These are phyloP conservation scores for Nyctibius grandis DNA, from an alignment of 2,797 vertebrate species.

Conservation along the genomic window DNA sequence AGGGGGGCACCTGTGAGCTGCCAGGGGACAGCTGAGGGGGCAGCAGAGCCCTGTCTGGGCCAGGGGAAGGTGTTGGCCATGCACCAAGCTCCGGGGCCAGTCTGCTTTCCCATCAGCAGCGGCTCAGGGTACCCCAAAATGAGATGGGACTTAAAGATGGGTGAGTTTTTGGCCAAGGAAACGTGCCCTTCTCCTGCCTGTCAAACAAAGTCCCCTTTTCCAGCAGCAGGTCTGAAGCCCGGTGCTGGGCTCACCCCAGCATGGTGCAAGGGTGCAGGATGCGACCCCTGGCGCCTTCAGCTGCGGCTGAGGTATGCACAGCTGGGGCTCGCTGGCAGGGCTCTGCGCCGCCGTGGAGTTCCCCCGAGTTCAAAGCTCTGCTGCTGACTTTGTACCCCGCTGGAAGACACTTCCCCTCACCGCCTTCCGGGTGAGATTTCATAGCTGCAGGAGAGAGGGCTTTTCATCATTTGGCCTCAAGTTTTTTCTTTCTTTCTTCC, in stretches of 20 bases:
- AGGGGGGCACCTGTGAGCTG: fast-evolving
- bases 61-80: background rate
- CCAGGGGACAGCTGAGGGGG: background rate
- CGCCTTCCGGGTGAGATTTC: constrained; percentile 48
- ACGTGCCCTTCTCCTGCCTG: fast-evolving
- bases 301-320: constrained; percentile 50
- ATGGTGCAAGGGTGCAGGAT: background rate
- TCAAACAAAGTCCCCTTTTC: background rate
- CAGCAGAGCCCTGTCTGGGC: background rate
- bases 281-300: background rate
- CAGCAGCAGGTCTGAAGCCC: fast-evolving
- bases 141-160: background rate
- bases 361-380: constrained; percentile 59
- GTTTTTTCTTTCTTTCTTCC: background rate
- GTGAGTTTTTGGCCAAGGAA: background rate
- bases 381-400: constrained; percentile 55
- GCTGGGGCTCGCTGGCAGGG: constrained; percentile 52
- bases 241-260: fast-evolving
- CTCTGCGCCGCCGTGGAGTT: background rate
- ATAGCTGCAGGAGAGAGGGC: constrained; percentile 51
- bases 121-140: background rate
- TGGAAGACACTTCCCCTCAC: constrained; percentile 43
- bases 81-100: background rate
- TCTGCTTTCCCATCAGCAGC: background rate
- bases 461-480: constrained; percentile 48